These are phyloP conservation scores for Plotosus lineatus DNA, from an alignment of 2,113 vertebrate species.

Conservation along the genomic window DNA sequence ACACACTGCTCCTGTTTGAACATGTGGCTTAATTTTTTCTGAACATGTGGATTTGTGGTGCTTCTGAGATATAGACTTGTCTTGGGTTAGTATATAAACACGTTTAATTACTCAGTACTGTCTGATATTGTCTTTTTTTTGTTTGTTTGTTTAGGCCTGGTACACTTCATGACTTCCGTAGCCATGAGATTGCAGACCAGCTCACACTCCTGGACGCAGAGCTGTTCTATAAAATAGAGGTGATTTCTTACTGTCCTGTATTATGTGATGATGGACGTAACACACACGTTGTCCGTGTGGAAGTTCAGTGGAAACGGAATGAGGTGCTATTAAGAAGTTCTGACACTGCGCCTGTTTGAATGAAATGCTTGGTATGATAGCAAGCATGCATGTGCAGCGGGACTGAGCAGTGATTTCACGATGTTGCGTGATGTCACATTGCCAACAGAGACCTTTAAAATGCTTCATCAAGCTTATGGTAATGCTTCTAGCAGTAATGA, in stretches of 20 bases:
- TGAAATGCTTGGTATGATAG: too few species aligned
- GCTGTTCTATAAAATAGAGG: slow-evolving; percentile 93
- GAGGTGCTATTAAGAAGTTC: too few species aligned
- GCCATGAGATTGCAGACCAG: slow-evolving; percentile 92
- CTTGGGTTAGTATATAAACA: background rate
- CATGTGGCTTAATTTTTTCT: too few species aligned
- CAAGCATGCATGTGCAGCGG: too few species aligned
- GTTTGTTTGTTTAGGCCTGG: slow-evolving; percentile 90
- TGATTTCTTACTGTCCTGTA: slow-evolving; percentile 8
- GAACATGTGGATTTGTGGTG: background rate
- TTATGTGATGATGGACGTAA: background rate
- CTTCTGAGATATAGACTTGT: background rate
- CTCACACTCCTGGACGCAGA: slow-evolving; percentile 89
- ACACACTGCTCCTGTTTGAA: background rate
- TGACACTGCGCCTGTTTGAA: too few species aligned
- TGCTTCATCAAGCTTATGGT: too few species aligned
- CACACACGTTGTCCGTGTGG: too few species aligned
- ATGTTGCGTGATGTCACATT: too few species aligned
- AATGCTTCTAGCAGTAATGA: too few species aligned
- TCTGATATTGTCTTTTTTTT: background rate
- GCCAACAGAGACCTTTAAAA: too few species aligned
- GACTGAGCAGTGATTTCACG: too few species aligned
- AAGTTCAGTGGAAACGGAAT: too few species aligned
- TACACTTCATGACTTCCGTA: slow-evolving; percentile 91
- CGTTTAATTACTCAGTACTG: background rate